phyloP scores from a whole-genome alignment of 1,140 invertebrate species.

The Pentalonia nigronervosa region DNA sequence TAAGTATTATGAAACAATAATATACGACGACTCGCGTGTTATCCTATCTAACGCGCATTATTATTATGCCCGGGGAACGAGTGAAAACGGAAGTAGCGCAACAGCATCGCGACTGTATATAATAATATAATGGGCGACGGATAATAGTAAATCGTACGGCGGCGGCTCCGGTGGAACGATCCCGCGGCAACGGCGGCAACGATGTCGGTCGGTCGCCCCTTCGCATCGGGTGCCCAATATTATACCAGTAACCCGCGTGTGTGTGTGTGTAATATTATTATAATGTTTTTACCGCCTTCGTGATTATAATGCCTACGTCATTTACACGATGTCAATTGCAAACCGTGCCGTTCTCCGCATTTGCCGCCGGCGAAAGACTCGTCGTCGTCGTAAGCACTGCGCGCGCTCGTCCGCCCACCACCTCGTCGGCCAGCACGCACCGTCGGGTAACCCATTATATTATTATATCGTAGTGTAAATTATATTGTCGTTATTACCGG shows the following conservation, averaged over 20 bases:
- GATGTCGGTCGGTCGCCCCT: slow-evolving; percentile 28
- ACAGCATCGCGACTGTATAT: not conserved
- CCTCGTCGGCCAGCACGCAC: not conserved
- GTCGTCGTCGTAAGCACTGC: not conserved
- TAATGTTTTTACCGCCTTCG: not conserved
- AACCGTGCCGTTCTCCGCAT: not conserved
- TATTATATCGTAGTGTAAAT: not conserved
- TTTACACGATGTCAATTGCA: slow-evolving; percentile 12
- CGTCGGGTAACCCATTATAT: not conserved
- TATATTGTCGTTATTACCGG: not conserved
- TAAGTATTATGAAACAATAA: not conserved
- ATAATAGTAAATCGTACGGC: not conserved
- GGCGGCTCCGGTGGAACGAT: not conserved
- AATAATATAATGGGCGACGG: not conserved
- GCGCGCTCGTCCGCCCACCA: not conserved
- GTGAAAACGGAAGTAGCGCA: slow-evolving; percentile 43
- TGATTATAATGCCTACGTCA: not conserved
- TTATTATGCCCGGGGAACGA: not conserved
- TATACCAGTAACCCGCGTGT: too few relatives aligned
- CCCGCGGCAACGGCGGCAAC: not conserved
- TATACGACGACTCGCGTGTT: not conserved
- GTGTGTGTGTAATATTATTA: not conserved
- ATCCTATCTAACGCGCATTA: not conserved
- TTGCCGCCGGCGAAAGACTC: not conserved
- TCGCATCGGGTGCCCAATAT: not conserved